Conservation (phyloP, 2,888 invertebrate genomes). For the Athripsodes cinereus region DNA sequence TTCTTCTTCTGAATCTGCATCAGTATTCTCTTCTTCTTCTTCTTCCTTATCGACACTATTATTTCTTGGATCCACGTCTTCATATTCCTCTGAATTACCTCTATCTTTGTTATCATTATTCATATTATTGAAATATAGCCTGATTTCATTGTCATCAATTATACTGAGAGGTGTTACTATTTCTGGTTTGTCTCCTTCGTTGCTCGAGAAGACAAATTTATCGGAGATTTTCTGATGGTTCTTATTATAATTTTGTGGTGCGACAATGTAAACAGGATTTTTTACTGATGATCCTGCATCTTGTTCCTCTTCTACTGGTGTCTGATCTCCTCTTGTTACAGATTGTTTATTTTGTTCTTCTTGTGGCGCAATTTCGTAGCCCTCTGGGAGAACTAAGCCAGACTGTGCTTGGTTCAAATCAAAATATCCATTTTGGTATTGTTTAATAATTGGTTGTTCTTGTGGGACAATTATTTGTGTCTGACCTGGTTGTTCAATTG, state of each 20-base stretch:
- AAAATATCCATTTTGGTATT: conserved; percentile 31
- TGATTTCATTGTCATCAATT: conserved; percentile 53
- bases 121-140: conserved; percentile 47
- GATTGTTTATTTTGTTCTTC: conserved; percentile 24
- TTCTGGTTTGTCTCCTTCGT: conserved; percentile 25
- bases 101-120: conserved; percentile 51
- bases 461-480: conserved; percentile 24
- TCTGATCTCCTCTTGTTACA: conserved; percentile 34
- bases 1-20: conserved; percentile 9
- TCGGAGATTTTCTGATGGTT: conserved; percentile 23
- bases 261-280: conserved; percentile 39
- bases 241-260: conserved; percentile 36
- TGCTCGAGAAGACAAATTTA: conserved; percentile 16
- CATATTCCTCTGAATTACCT: conserved; percentile 40
- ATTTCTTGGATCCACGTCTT: conserved; percentile 26
- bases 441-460: conserved; percentile 26
- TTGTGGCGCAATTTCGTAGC: conserved; percentile 43
- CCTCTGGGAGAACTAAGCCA: conserved; percentile 41
- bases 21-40: conserved; percentile 30
- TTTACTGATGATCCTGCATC: conserved; percentile 43
- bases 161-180: conserved; percentile 36
- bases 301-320: conserved; percentile 39
- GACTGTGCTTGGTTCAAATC: conserved; percentile 31
- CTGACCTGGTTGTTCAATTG: conserved; percentile 65
- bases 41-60: conserved; percentile 27